These are phyloP conservation scores for Norana najaformis DNA, from an alignment of 2,888 invertebrate species.

Conservation along the genomic window DNA sequence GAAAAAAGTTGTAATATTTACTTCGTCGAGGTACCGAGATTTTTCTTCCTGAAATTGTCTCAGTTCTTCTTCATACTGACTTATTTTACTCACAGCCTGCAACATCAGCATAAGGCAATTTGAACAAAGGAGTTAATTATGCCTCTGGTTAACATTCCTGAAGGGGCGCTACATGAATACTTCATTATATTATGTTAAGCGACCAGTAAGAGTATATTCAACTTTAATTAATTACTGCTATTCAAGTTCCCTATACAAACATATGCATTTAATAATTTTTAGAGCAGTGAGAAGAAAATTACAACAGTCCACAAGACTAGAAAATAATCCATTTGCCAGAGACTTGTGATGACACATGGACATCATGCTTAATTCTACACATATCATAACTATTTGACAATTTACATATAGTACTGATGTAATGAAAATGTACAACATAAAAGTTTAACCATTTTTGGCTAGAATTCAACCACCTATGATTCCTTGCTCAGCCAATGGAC, in stretches of 20 bases:
- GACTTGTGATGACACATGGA: neutral
- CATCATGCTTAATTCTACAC: neutral
- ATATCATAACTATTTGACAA: neutral
- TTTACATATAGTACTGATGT: neutral
- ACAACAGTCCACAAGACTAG: neutral
- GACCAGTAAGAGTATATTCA: neutral
- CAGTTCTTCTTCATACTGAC: neutral
- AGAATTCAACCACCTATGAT: too few relatives aligned
- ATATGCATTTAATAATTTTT: neutral
- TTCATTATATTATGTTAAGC: neutral
- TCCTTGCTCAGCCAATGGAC: too few relatives aligned
- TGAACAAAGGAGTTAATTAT: neutral
- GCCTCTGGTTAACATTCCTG: too few relatives aligned
- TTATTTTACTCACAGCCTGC: conserved; percentile 5
- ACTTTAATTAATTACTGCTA: neutral
- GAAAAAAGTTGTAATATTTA: neutral
- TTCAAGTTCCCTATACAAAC: neutral
- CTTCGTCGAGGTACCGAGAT: neutral
- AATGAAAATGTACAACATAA: neutral
- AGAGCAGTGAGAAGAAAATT: neutral
- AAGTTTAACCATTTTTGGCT: neutral
- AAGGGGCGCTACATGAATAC: too few relatives aligned
- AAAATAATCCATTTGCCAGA: too few relatives aligned
- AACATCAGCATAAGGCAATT: neutral
- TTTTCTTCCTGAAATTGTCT: neutral